Evolutionary conservation across 2,113 vertebrate genomes (phyloP), one percentile per base, ranked within the genome.

Genomic region (Meleagris gallopavo): DNA sequence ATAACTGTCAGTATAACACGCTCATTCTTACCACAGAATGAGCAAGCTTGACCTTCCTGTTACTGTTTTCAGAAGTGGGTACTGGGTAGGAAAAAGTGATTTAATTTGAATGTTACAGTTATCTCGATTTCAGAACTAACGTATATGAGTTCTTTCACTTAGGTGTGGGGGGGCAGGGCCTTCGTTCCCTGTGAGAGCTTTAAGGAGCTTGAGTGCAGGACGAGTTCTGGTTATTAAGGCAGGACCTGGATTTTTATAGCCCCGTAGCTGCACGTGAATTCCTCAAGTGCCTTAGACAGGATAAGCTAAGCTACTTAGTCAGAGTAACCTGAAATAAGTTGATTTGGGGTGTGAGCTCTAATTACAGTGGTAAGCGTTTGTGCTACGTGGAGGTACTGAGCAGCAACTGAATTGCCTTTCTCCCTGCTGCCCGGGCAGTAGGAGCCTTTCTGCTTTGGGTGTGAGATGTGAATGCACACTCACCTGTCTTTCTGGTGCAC

Each of bases 281-380:
- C 76, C 58, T 80, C 88, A 65, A 69, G 55, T 86, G 69, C 65
- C 41, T 77, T 90, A 83, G 61, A 34, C 34, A 65, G 88, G 80
- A 74, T 73, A 65, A 86, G 76, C 54, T 86, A 73, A 93, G 88
- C 88, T 93, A 2, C 91, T 96, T 93, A 45, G 30, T 64, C 61
- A 79, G 79, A 36, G 25, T 93, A 94, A 95, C 86, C 90, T 92
- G 76, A 52, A 93, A 36, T 93, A 92, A 96, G 86, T 54, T 83
- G 88, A 92, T 93, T 80, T 82, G 83, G 25, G 72, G 27, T 61
- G 64, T 76, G 83, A 86, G 86, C 72, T 80, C 88, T 88, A 74
- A 69, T 69, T 88, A 46, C 61, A 83, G 50, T n/a, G 58, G 13
- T 52, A n/a, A 27, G 32, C 2, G 14, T 72, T 72, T 3, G 1